A percentile compares a stretch with the other conserved stretches of the same genome.
These are phyloP conservation scores for Patella caerulea DNA, from an alignment of 2,888 invertebrate genomes.

Conservation along the genomic window DNA sequence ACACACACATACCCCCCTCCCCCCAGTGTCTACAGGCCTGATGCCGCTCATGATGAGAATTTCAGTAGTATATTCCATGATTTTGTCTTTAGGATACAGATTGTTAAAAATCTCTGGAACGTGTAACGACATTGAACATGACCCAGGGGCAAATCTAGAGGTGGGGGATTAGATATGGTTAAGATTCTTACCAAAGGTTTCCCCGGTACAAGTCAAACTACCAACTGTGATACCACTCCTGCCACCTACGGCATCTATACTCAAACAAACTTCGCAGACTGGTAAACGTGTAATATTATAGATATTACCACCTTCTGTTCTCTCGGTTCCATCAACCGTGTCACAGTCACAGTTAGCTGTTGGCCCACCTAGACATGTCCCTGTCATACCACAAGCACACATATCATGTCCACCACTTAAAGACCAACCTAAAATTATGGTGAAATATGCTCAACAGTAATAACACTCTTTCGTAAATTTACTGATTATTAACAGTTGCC, in stretches of 20 bases:
- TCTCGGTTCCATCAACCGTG: slow-evolving; percentile 25
- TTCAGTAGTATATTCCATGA: no score
- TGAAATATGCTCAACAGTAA: no score
- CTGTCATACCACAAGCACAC: slow-evolving; percentile 52
- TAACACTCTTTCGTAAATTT: no score
- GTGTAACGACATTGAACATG: no score
- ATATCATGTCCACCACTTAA: slow-evolving; percentile 37
- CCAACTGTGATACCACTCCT: not conserved
- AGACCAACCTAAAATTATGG: slow-evolving; percentile 40
- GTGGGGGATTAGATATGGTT: no score
- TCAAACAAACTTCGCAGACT: slow-evolving; percentile 27
- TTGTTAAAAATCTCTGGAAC: no score
- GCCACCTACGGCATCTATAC: not conserved
- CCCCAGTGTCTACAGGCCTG: no score
- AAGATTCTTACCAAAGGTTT: not conserved
- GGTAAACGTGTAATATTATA: slow-evolving; percentile 35
- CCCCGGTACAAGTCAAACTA: not conserved
- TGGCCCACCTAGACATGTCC: slow-evolving; percentile 42
- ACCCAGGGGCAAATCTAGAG: no score
- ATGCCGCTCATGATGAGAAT: no score
- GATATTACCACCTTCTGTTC: slow-evolving; percentile 34
- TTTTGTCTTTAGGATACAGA: no score
- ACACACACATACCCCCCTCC: no score
- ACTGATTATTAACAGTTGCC: no score
- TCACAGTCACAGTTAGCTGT: slow-evolving; percentile 53